phyloP scores from a whole-genome alignment of 1,140 invertebrate genomes.

The Anagrus nilaparvatae region DNA sequence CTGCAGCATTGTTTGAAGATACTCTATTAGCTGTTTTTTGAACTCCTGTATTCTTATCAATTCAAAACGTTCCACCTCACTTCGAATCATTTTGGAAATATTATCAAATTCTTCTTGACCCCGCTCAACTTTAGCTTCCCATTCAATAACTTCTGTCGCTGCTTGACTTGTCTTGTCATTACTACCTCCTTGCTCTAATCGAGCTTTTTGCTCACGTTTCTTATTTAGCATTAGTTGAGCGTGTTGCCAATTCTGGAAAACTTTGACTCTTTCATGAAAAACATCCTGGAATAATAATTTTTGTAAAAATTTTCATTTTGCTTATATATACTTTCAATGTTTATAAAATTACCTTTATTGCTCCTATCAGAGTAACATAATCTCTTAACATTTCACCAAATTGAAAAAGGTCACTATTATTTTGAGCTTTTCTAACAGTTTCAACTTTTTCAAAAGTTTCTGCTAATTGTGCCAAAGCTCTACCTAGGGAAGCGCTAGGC shows the following conservation, averaged over 20 bases:
- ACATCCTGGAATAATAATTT: slow-evolving; percentile 64
- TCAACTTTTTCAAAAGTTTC: slow-evolving; percentile 77
- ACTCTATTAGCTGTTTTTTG: slow-evolving; percentile 78
- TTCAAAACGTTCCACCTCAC: slow-evolving; percentile 91
- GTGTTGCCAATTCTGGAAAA: slow-evolving; percentile 96
- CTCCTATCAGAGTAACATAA: slow-evolving; percentile 84
- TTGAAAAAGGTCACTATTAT: slow-evolving; percentile 89
- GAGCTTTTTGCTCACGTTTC: slow-evolving; percentile 88
- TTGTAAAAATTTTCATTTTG: neutral
- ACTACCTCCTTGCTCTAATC: slow-evolving; percentile 78
- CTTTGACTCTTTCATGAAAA: slow-evolving; percentile 96
- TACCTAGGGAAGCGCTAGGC: slow-evolving; percentile 85
- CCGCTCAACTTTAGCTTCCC: slow-evolving; percentile 91
- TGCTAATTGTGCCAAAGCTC: slow-evolving; percentile 85
- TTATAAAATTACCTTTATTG: slow-evolving; percentile 73
- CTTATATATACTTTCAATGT: too few relatives aligned
- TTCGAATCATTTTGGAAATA: slow-evolving; percentile 92
- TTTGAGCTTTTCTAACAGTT: slow-evolving; percentile 78
- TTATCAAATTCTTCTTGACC: slow-evolving; percentile 94
- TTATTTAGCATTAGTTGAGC: slow-evolving; percentile 89
- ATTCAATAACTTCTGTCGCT: slow-evolving; percentile 85
- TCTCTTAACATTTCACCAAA: slow-evolving; percentile 91
- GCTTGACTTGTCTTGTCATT: slow-evolving; percentile 84
- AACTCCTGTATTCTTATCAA: slow-evolving; percentile 81
- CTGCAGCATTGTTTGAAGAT: slow-evolving; percentile 87